These are phyloP conservation scores for Cepaea hortensis DNA, from an alignment of 2,888 invertebrate genomes.

Conservation along the genomic window DNA sequence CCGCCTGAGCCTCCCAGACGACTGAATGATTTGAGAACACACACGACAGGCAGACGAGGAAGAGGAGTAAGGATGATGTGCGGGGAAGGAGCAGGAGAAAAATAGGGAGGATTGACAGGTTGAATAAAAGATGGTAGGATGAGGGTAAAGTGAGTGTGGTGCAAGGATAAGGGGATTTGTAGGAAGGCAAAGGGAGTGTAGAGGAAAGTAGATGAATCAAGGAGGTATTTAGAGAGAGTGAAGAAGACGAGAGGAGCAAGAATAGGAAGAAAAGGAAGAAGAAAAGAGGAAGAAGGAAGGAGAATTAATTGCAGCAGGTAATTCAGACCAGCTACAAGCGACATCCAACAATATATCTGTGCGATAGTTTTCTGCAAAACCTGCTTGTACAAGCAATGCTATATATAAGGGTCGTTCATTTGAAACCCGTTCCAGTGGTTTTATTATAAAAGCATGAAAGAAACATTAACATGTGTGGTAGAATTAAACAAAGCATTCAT, in stretches of 20 bases:
- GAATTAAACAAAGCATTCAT: too few species aligned
- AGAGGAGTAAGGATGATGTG: background rate
- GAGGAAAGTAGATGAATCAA: background rate
- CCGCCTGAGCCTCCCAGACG: too few species aligned
- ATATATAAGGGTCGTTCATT: too few species aligned
- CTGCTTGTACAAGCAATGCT: too few species aligned
- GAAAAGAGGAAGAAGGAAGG: background rate
- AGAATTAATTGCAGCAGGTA: background rate
- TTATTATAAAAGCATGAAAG: too few species aligned
- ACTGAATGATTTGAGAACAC: too few species aligned
- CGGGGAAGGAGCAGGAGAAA: background rate
- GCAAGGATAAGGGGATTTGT: background rate
- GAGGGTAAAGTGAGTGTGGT: too few species aligned
- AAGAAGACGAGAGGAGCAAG: background rate
- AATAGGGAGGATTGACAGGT: background rate
- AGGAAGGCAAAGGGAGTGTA: background rate
- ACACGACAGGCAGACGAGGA: background rate
- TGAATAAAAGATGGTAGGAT: background rate
- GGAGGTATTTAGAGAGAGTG: background rate
- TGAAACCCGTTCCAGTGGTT: too few species aligned
- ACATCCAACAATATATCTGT: too few species aligned
- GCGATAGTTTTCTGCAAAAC: too few species aligned
- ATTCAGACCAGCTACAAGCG: too few species aligned
- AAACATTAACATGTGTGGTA: too few species aligned
- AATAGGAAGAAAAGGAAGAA: background rate